phyloP scores from a whole-genome alignment of 2,113 vertebrate genomes.

The Epinephelus cyanopodus region DNA sequence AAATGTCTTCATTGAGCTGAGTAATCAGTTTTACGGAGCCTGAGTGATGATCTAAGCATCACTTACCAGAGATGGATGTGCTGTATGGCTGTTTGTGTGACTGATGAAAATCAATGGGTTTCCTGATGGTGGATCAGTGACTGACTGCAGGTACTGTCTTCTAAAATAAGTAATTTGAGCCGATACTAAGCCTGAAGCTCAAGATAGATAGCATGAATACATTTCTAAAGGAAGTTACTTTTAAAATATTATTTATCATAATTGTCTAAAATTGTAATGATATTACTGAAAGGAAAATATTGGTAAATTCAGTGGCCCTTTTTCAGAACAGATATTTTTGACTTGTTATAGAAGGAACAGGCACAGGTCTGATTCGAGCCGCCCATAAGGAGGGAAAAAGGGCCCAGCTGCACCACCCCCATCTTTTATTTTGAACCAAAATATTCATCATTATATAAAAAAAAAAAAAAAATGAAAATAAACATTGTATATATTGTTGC shows the following conservation, averaged over 20 bases:
- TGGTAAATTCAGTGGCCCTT: background rate
- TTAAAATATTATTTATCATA: background rate
- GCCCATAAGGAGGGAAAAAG: too few species aligned
- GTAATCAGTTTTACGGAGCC: slow-evolving; percentile 58
- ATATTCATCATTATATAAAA: too few species aligned
- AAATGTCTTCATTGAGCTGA: slow-evolving; percentile 66
- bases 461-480: too few species aligned
- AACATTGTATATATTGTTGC: too few species aligned
- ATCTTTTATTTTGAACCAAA: too few species aligned
- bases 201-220: background rate
- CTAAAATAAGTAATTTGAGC: background rate
- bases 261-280: background rate
- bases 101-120: slow-evolving; percentile 63
- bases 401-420: too few species aligned
- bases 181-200: background rate
- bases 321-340: background rate
- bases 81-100: slow-evolving; percentile 42
- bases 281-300: background rate
- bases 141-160: slow-evolving; percentile 38
- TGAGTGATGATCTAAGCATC: slow-evolving; percentile 72
- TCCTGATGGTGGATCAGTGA: slow-evolving; percentile 53
- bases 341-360: too few species aligned
- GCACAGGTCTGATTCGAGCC: too few species aligned
- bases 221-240: background rate
- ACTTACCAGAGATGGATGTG: slow-evolving; percentile 63